Conservation (phyloP, 2,113 vertebrate genomes). For the Ploceus nigricollis region DNA sequence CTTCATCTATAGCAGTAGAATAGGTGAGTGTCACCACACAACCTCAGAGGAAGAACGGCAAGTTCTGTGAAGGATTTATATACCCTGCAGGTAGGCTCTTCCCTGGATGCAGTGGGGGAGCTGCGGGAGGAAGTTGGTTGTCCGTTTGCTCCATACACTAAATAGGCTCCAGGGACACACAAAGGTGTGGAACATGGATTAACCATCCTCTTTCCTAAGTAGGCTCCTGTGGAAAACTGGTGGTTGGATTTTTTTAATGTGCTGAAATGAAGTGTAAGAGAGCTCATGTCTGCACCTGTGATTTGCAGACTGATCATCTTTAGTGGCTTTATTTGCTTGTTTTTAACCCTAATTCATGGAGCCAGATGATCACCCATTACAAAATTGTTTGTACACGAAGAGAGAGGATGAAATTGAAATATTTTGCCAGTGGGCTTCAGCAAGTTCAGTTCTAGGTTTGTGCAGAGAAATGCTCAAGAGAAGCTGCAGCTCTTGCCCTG, state of each 20-base stretch:
- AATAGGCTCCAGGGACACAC: neutral
- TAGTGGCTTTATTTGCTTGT: neutral
- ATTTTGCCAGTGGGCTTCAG: neutral
- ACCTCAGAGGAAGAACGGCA: neutral
- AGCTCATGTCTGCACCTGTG: neutral
- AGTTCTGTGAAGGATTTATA: neutral
- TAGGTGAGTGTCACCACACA: neutral
- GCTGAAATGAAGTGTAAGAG: neutral
- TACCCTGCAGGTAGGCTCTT: neutral
- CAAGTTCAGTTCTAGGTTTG: neutral
- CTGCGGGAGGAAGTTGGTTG: neutral
- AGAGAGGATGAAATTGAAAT: neutral
- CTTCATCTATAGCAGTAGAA: neutral
- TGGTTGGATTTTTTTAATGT: neutral
- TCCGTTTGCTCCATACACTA: fast-evolving
- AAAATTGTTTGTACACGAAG: neutral
- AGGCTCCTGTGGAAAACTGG: neutral
- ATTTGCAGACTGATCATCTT: neutral
- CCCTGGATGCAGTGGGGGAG: neutral
- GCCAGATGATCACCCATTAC: neutral
- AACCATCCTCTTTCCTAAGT: neutral
- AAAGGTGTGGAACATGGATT: neutral
- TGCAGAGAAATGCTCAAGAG: neutral
- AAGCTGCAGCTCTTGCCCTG: neutral
- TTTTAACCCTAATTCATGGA: neutral